Conservation (phyloP, 2,888 invertebrate species). For the Lobophora halterata region DNA sequence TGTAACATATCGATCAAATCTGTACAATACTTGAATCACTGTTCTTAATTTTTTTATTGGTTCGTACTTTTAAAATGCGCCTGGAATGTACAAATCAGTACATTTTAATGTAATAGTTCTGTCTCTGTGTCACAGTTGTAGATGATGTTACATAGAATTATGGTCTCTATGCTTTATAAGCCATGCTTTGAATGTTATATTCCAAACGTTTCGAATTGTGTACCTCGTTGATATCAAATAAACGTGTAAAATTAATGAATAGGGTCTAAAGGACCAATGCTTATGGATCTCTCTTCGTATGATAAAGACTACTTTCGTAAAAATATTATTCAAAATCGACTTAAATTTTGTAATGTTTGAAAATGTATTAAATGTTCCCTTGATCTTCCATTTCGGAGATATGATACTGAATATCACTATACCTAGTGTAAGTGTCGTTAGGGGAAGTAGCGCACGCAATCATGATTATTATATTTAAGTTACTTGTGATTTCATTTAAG, state of each 20-base stretch:
- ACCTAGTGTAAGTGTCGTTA: constrained; percentile 13
- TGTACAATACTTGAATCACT: too few species aligned
- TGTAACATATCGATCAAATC: too few species aligned
- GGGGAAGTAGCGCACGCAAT: constrained; percentile 17
- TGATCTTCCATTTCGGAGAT: constrained; percentile 8
- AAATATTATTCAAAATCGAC: constrained; percentile 14
- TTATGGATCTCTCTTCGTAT: constrained; percentile 20
- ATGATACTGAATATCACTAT: constrained; percentile 5
- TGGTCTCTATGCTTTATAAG: constrained; percentile 1
- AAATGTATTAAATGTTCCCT: constrained; percentile 6
- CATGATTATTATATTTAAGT: constrained; percentile 33
- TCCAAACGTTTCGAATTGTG: constrained; percentile 8
- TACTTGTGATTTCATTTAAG: constrained; percentile 33
- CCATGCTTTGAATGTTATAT: constrained; percentile 11
- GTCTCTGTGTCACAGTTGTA: constrained; percentile 6
- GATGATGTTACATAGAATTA: neutral
- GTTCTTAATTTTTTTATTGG: constrained; percentile 5
- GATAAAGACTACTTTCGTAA: constrained; percentile 19
- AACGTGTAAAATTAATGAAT: constrained; percentile 4
- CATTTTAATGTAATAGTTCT: constrained; percentile 14
- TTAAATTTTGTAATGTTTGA: constrained; percentile 9
- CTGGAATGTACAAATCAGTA: constrained; percentile 21
- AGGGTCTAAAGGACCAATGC: constrained; percentile 19
- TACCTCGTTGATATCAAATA: constrained; percentile 10
- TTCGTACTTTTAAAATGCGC: constrained; percentile 13